Percentiles rank a stretch among this genome's conserved stretches.
Conservation (phyloP, 2,888 invertebrate genomes). For the Ophraella communa region DNA sequence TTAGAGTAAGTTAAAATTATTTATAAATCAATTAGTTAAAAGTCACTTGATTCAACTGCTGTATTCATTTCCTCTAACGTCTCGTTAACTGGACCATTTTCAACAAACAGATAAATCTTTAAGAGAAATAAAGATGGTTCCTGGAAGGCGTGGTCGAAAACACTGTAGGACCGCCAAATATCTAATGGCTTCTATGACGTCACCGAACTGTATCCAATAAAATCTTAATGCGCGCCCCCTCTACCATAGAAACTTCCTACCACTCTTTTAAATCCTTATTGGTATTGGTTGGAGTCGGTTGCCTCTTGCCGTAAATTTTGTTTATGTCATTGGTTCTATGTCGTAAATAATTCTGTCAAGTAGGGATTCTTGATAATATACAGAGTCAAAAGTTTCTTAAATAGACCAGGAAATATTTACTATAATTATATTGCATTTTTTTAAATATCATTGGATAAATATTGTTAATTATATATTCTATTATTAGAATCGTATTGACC, state of each 20-base stretch:
- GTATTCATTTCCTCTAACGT: constrained; percentile 8
- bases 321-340: constrained; percentile 40
- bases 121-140: constrained; percentile 33
- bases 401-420: not conserved
- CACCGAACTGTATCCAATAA: constrained; percentile 43
- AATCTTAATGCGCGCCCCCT: constrained; percentile 30
- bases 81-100: constrained; percentile 22
- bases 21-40: constrained; percentile 7
- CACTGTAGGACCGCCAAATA: constrained; percentile 45
- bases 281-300: constrained; percentile 41
- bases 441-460: no score
- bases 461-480: no score
- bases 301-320: constrained; percentile 41
- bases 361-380: constrained; percentile 5
- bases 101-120: constrained; percentile 27
- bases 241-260: constrained; percentile 23
- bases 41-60: constrained; percentile 21
- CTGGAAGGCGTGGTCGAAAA: constrained; percentile 36
- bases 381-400: constrained; percentile 7
- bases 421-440: no score
- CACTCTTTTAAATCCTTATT: constrained; percentile 16
- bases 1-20: not conserved
- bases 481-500: no score
- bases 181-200: constrained; percentile 50
- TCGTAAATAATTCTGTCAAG: constrained; percentile 41